Conservation (phyloP, 2,888 invertebrate genomes). For the Ophion obscuratus region DNA sequence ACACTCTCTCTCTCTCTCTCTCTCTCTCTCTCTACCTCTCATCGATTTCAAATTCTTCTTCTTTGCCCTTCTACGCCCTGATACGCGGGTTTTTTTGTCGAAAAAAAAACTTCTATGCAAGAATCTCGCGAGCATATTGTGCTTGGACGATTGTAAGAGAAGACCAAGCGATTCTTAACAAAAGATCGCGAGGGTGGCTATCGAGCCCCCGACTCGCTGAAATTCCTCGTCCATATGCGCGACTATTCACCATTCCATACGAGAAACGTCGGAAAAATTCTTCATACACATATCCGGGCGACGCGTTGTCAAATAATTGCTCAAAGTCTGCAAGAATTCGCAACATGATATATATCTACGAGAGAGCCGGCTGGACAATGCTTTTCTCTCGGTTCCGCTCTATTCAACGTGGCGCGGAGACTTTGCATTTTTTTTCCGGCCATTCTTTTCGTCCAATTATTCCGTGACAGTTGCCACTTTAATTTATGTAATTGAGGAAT, state of each 20-base stretch:
- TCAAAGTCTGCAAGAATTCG: not conserved
- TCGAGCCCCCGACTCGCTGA: not conserved
- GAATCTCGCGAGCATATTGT: constrained; percentile 9
- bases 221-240: constrained; percentile 29
- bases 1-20: constrained; percentile 4
- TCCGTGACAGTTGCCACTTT: not conserved
- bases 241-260: not conserved
- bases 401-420: too few species aligned
- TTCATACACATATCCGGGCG: constrained; percentile 1
- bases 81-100: not conserved
- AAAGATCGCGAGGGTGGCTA: constrained; percentile 9
- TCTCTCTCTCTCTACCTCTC: not conserved
- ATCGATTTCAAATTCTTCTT: constrained; percentile 41
- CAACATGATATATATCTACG: too few species aligned
- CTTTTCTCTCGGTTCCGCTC: too few species aligned
- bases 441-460: not conserved
- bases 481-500: not conserved
- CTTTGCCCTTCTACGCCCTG: constrained; percentile 7
- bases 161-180: constrained; percentile 21
- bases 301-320: not conserved
- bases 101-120: constrained; percentile 2
- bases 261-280: constrained; percentile 23
- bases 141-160: constrained; percentile 39
- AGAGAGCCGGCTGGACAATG: too few species aligned
- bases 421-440: too few species aligned